These are phyloP conservation scores for Antrozous pallidus DNA, from an alignment of 2,797 vertebrate genomes.

Conservation along the genomic window DNA sequence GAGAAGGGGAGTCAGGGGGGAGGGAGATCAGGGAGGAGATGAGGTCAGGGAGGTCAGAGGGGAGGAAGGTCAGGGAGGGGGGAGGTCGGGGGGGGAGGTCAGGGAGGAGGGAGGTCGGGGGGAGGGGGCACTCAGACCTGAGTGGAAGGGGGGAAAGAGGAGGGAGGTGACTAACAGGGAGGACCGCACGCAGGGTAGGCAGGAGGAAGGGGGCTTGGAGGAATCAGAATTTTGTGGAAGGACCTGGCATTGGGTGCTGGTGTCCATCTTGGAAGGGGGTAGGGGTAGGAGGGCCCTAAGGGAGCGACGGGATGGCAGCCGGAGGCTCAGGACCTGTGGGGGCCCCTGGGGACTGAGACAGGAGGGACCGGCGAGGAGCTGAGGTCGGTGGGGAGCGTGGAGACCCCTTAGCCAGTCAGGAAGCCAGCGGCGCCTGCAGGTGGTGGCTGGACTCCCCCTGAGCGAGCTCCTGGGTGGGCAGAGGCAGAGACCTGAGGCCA, in stretches of 20 bases:
- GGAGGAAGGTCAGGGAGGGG: too few relatives aligned
- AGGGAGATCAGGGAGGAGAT: too few relatives aligned
- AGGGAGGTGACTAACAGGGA: not conserved
- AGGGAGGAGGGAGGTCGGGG: too few relatives aligned
- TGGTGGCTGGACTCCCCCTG: not conserved
- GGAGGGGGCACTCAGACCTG: too few relatives aligned
- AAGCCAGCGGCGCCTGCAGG: not conserved
- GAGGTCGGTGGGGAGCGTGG: rapidly evolving
- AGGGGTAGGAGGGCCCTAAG: not conserved
- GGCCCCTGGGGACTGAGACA: too few relatives aligned
- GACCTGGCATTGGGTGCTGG: not conserved
- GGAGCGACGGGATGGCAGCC: not conserved
- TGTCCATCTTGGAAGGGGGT: not conserved
- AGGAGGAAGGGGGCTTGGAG: too few relatives aligned
- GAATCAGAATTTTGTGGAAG: too few relatives aligned
- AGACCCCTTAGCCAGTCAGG: not conserved
- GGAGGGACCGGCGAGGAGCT: not conserved
- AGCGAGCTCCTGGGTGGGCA: not conserved
- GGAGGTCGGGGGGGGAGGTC: too few relatives aligned
- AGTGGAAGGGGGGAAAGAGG: too few relatives aligned
- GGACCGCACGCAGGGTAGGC: not conserved
- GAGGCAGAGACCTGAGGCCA: not conserved
- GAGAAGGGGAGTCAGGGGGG: too few relatives aligned
- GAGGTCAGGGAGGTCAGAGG: too few relatives aligned
- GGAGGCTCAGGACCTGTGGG: rapidly evolving